These are phyloP conservation scores for Papilio demoleus DNA, from an alignment of 2,888 invertebrate species.

Conservation along the genomic window DNA sequence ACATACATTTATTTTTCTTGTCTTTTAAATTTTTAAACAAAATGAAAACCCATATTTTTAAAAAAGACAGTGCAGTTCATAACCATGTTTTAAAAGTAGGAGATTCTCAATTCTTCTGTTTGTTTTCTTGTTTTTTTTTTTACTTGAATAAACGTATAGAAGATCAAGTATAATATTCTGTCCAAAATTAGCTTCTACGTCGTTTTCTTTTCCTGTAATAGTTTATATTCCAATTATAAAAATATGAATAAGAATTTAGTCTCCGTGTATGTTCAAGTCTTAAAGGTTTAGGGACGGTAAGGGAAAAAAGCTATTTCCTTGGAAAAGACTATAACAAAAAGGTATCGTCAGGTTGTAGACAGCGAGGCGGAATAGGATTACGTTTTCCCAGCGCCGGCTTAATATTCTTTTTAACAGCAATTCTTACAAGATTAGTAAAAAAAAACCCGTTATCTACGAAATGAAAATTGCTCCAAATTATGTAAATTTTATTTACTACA, in stretches of 20 bases:
- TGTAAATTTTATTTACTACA: background rate
- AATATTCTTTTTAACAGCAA: slow-evolving; percentile 9
- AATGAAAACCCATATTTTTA: too few relatives aligned
- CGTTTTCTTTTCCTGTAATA: too few relatives aligned
- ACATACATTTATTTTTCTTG: too few relatives aligned
- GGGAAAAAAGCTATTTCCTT: background rate
- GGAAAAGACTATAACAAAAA: slow-evolving; percentile 3
- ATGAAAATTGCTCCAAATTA: slow-evolving; percentile 4
- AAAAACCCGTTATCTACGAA: background rate
- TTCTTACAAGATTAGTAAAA: background rate
- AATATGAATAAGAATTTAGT: background rate
- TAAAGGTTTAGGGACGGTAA: background rate
- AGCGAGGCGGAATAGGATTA: slow-evolving; percentile 17
- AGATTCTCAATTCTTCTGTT: too few relatives aligned
- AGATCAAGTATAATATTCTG: too few relatives aligned
- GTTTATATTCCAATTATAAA: background rate
- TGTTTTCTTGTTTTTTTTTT: too few relatives aligned
- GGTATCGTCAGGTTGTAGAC: slow-evolving; percentile 11
- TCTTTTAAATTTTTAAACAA: too few relatives aligned
- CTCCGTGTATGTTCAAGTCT: background rate
- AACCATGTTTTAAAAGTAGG: too few relatives aligned
- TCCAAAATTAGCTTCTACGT: too few relatives aligned
- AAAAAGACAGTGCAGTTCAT: too few relatives aligned
- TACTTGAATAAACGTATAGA: too few relatives aligned
- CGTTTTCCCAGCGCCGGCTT: slow-evolving; percentile 5